These are phyloP conservation scores for Anoplopoma fimbria DNA, from an alignment of 2,113 vertebrate genomes.

Conservation along the genomic window DNA sequence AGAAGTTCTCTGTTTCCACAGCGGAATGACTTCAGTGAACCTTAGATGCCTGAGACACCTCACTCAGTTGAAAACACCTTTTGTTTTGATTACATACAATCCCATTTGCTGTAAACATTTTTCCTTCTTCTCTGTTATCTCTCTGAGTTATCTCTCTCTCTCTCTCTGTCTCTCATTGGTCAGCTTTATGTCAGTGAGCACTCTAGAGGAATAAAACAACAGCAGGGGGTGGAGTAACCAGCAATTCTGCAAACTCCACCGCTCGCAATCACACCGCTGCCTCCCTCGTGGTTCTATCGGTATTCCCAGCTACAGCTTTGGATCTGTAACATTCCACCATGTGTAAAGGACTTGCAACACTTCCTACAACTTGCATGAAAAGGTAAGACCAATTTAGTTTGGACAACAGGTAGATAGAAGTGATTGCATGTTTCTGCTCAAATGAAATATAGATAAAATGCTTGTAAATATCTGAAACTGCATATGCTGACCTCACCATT, in stretches of 20 bases:
- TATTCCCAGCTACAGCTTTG: not conserved
- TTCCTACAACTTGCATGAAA: constrained; percentile 94
- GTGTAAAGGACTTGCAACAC: constrained; percentile 94
- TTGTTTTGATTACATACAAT: constrained; percentile 23
- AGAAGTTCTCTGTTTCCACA: no score
- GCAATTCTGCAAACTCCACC: constrained; percentile 18
- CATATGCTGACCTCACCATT: not conserved
- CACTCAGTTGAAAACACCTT: no score
- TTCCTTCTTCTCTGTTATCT: not conserved
- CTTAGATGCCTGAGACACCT: no score
- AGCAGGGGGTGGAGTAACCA: constrained; percentile 67
- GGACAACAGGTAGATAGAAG: not conserved
- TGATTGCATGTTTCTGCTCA: not conserved
- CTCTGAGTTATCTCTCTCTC: constrained; percentile 7
- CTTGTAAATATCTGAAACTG: not conserved
- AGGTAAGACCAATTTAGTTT: constrained; percentile 83
- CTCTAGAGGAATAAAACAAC: constrained; percentile 72
- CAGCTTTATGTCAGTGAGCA: constrained; percentile 32
- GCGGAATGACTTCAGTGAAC: no score
- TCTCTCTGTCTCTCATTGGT: constrained; percentile 66
- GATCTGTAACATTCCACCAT: constrained; percentile 78
- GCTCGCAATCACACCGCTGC: not conserved
- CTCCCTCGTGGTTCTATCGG: not conserved
- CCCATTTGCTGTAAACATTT: constrained; percentile 18
- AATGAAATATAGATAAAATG: not conserved